phyloP scores from a whole-genome alignment of 2,888 invertebrate species.

The Gastracanthus pulcherrimus region DNA sequence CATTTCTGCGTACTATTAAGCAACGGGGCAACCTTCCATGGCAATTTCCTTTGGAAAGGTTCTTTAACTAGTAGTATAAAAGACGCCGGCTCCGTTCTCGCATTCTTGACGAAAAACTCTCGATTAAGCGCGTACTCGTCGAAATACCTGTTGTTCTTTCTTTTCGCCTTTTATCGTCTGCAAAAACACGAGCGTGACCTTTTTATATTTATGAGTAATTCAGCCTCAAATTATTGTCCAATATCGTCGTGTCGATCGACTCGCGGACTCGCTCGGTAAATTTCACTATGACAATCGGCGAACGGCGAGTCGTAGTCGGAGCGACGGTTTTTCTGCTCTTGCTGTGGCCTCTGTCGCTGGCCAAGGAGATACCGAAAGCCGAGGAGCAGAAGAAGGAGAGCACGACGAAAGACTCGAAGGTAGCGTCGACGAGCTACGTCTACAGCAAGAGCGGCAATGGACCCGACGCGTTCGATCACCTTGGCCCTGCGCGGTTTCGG shows the following conservation, averaged over 20 bases:
- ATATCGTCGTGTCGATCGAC: too few relatives aligned
- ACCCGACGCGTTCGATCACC: slow-evolving; percentile 33
- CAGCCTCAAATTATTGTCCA: too few relatives aligned
- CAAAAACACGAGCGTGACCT: too few relatives aligned
- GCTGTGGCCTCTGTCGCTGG: neutral
- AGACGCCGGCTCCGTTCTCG: neutral
- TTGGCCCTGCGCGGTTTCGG: slow-evolving; percentile 50
- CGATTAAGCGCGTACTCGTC: too few relatives aligned
- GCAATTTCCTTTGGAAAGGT: neutral
- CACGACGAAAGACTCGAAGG: slow-evolving; percentile 58
- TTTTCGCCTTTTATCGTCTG: too few relatives aligned
- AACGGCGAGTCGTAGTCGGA: too few relatives aligned
- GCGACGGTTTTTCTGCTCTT: neutral
- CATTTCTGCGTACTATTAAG: slow-evolving; percentile 11
- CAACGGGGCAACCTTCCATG: slow-evolving; percentile 7
- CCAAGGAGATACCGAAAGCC: slow-evolving; percentile 12
- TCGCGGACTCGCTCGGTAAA: too few relatives aligned
- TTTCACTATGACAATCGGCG: neutral
- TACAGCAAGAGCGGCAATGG: slow-evolving; percentile 59
- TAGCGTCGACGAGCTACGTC: slow-evolving; percentile 62
- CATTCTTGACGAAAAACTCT: neutral
- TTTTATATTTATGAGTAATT: too few relatives aligned
- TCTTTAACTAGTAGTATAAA: slow-evolving; percentile 17
- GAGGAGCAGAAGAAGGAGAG: slow-evolving; percentile 38
- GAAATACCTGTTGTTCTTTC: too few relatives aligned